These are phyloP conservation scores for Girardia tigrina DNA, from an alignment of 2,888 invertebrate species.

Conservation along the genomic window DNA sequence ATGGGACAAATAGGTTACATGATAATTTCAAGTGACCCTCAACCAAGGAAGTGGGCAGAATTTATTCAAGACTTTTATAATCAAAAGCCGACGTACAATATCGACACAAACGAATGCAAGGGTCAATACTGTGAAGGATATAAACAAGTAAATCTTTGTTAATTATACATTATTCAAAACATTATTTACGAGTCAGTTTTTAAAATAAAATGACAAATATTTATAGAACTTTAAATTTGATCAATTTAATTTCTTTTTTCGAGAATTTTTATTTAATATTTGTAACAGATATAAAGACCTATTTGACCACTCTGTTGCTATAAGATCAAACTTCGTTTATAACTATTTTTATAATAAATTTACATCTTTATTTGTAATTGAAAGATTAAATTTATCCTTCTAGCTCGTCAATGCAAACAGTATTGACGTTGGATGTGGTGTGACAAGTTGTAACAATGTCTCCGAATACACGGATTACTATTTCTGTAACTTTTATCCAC, in stretches of 20 bases:
- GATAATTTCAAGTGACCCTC: neutral
- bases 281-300: no score
- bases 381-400: no score
- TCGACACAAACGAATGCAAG: neutral
- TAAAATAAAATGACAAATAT: no score
- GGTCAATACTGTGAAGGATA: neutral
- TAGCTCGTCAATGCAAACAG: conserved; percentile 8
- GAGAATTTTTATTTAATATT: no score
- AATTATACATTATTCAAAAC: no score
- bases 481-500: conserved; percentile 13
- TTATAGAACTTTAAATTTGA: no score
- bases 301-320: no score
- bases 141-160: conserved; percentile 15
- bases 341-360: no score
- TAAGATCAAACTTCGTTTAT: no score
- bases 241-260: no score
- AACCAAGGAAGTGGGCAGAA: neutral
- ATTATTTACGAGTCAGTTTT: no score
- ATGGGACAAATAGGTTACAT: neutral
- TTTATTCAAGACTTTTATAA: neutral
- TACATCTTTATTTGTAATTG: no score
- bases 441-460: neutral
- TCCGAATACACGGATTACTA: neutral
- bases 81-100: neutral
- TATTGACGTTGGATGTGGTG: neutral